Base-by-base conservation (phyloP, 2,797 vertebrate genomes). In the Meda fulgida region DNA sequence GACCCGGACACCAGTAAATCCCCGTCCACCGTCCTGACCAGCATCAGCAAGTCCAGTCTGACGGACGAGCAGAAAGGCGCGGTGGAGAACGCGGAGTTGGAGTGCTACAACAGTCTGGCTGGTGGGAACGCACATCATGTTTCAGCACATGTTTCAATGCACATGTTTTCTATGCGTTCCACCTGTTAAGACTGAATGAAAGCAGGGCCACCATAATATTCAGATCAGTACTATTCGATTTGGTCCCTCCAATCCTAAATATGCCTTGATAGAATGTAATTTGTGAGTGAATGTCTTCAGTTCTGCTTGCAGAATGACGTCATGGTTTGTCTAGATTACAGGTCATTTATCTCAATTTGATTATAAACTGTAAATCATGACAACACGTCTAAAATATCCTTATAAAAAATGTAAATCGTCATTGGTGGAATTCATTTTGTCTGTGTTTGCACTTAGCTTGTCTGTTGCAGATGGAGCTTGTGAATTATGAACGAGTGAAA, bases 91-190 rank as follows among this genome's bases (percentile, higher is more conserved):
- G 97, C 98, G 53, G 97, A 99, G 93, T 92, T 99, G 83, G 98
- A 99, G 92, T 99, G 98, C 91, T 99, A 99, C 96, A 99, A 99
- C 96, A 99, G 98, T 93, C 89, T 99, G 93, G 98, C 98, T 92
- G 98, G 98, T 98, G 91, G 93, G 93, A 90, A 78, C 83, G 80
- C n/a, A 46, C 65, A 84, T 83, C 43, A 29, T 38, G 55, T 65
- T 63, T 75, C 19, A 14, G 23, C 72, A 26, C 75, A 26, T 60
- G 13, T 9, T 60, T 78, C 31, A 29, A 18, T 78, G 7, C 34
- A 78, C 53, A 26, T 11, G 53, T 66, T 51, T 38, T 38, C 29
- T 60, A 43, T 53, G 2, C 10, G 14, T 83, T 34, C 43, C 58
- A 75, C 58, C 55, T 66, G 58, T 51, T 51, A 51, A 51, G 40